Percentiles rank a stretch among this genome's conserved stretches.
Evolutionary conservation across 2,888 invertebrate genomes (phyloP).

Genomic region (Eupithecia subfuscata): DNA sequence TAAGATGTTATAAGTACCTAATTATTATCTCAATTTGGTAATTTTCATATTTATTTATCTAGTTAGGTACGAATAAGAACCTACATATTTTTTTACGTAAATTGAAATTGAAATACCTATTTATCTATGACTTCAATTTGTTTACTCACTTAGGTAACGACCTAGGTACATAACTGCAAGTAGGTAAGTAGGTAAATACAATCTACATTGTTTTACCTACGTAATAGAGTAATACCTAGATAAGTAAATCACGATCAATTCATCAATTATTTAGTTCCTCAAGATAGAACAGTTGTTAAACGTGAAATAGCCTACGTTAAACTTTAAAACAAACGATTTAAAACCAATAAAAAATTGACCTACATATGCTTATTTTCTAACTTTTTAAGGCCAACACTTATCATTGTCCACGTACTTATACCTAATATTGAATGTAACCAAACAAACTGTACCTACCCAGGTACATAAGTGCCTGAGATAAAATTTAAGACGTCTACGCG

Average conservation of each 20-base stretch:
- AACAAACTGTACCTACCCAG: neutral
- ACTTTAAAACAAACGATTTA: neutral
- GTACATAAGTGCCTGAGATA: neutral
- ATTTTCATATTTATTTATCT: neutral
- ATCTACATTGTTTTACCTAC: neutral
- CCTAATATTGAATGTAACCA: neutral
- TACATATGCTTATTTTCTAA: neutral
- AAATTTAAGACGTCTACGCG: neutral
- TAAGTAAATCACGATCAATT: neutral
- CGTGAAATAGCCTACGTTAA: neutral
- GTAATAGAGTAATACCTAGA: no score
- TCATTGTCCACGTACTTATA: neutral
- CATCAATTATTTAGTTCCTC: neutral
- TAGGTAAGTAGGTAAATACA: neutral
- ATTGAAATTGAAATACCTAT: no score
- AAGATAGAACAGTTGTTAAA: neutral
- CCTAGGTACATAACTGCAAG: neutral
- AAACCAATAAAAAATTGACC: neutral
- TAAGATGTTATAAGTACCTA: neutral
- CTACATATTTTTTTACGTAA: neutral
- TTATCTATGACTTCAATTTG: neutral
- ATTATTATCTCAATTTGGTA: neutral
- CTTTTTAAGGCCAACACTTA: neutral
- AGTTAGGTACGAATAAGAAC: neutral
- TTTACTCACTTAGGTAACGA: no score